phyloP scores from a whole-genome alignment of 2,113 vertebrate species.

The Onychostruthus taczanowskii region DNA sequence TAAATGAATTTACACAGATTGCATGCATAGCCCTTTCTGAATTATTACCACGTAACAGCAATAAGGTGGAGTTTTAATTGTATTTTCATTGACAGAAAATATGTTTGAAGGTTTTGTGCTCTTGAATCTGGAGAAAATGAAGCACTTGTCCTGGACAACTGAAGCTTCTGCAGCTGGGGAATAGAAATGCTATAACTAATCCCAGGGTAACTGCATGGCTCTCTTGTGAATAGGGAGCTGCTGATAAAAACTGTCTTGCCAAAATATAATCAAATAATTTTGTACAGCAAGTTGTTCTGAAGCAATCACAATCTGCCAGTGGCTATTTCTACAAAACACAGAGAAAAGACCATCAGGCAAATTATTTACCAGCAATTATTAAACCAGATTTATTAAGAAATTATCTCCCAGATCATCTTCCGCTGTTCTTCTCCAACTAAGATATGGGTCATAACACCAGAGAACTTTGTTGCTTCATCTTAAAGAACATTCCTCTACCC shows the following conservation, averaged over 20 bases:
- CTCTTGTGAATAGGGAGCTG: background rate
- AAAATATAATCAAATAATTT: slow-evolving; percentile 11
- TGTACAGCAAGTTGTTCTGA: background rate
- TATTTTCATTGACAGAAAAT: background rate
- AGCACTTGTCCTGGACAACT: background rate
- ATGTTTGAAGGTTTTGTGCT: background rate
- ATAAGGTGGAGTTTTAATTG: background rate
- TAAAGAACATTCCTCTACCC: background rate
- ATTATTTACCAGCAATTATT: background rate
- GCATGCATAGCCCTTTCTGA: background rate
- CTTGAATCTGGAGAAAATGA: background rate
- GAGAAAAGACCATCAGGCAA: background rate
- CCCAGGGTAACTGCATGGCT: background rate
- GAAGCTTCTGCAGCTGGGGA: background rate
- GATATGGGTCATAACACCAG: background rate
- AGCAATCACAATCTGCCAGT: background rate
- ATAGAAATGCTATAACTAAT: background rate
- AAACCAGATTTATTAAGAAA: background rate
- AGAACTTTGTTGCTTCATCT: background rate
- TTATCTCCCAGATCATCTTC: background rate
- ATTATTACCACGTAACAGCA: background rate
- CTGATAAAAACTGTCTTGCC: background rate
- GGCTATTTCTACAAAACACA: background rate
- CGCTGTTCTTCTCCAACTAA: background rate
- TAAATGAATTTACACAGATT: background rate